Conservation (phyloP, 2,113 vertebrate species). For the Caloenas nicobarica region DNA sequence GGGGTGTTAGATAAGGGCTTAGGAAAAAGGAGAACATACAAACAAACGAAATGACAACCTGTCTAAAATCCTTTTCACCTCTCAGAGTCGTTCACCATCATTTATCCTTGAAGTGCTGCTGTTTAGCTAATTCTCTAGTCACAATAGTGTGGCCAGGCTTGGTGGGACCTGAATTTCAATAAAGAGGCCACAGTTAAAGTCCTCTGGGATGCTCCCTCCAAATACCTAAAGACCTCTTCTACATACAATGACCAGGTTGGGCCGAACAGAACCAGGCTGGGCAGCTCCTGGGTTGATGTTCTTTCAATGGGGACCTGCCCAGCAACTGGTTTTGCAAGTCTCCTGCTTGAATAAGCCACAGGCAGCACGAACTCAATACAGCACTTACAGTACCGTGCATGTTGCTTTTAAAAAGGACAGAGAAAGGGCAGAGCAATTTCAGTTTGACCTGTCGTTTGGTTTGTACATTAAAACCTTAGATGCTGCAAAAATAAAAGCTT, state of each 20-base stretch:
- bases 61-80: not conserved
- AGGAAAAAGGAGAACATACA: not conserved
- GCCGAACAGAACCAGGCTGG: not conserved
- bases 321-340: not conserved
- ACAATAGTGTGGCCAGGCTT: not conserved
- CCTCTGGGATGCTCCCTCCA: not conserved
- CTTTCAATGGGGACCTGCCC: not conserved
- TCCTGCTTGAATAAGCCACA: not conserved
- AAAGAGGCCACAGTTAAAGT: not conserved
- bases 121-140: slow-evolving; percentile 1
- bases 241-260: not conserved
- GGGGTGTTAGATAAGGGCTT: not conserved
- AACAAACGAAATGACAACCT: not conserved
- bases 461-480: not conserved
- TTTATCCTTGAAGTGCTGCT: not conserved
- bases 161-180: not conserved
- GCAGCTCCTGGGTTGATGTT: not conserved
- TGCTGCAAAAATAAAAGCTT: not conserved
- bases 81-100: not conserved
- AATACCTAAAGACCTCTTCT: not conserved
- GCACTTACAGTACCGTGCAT: no score
- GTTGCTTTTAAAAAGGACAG: not conserved
- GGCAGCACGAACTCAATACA: not conserved
- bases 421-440: not conserved
- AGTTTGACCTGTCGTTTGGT: not conserved